Evolutionary conservation across 2,113 vertebrate species (phyloP), one percentile per base, ranked within the genome.

Genomic region (Rallus limicola): DNA sequence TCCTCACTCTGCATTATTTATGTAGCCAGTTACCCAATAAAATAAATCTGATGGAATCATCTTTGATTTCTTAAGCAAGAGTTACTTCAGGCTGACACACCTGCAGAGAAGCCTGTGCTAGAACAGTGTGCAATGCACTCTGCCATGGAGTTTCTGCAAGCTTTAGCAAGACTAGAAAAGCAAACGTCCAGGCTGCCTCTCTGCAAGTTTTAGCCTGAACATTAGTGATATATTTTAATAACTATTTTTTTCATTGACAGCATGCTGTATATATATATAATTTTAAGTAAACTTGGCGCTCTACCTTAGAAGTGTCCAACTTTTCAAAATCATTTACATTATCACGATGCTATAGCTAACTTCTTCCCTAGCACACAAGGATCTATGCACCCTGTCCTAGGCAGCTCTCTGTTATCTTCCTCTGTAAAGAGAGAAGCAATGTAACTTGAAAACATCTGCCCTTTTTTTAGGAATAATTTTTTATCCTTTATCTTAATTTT

Each of bases 401-500:
- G 79, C n/a, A 90, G 85, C 29, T 92, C 79, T 90, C 71, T 52
- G 36, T 81, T 75, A 65, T 64, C 71, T 70, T 91, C 52, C 72
- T 95, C 76, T 88, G 60, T 24, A 95, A 93, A 68, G 29, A 88
- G 12, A 88, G 69, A 75, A 92, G 69, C 50, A 94, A 93, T 88
- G 33, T 53, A 85, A 63, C 36, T 75, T 79, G 52, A 88, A 91
- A 83, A 70, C 58, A 81, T 25, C 42, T 62, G 50, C 33, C 64
- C 60, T 11, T 2, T 34, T 94, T 87, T 82, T 38, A 78, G 20
- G 67, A 2, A 24, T 6, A 8, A 5, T 76, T 62, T 75, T 60
- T 82, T 80, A 70, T 46, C 79, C 46, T 63, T 88, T 33, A 67
- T 13, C 55, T 65, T 55, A 48, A 19, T 79, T 28, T 25, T 46